A percentile compares a stretch with the other conserved stretches of the same genome.
Conservation (phyloP, 2,797 vertebrate species). For the Cygnus olor region DNA sequence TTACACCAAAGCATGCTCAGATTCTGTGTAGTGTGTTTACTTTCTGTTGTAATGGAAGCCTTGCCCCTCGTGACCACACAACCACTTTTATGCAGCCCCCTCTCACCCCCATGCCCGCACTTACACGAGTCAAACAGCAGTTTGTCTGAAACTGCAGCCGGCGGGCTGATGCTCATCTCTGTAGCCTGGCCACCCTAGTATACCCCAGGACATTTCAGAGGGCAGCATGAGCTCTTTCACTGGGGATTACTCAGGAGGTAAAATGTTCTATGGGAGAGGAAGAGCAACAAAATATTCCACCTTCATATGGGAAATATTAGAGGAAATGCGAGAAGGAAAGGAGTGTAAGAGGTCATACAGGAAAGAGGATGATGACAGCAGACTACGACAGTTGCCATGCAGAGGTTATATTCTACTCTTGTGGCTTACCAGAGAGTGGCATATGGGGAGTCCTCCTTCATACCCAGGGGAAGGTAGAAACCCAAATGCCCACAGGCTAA, state of each 20-base stretch:
- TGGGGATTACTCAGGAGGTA: neutral
- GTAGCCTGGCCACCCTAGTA: neutral
- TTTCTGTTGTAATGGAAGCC: neutral
- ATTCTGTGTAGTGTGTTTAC: neutral
- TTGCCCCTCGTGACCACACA: fast-evolving
- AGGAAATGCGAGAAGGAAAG: neutral
- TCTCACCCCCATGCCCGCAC: fast-evolving
- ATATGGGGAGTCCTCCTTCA: neutral
- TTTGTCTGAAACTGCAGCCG: neutral
- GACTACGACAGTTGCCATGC: neutral
- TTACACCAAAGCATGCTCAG: neutral
- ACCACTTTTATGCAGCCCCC: neutral
- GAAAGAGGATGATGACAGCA: neutral
- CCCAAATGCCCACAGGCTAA: neutral
- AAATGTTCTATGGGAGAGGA: neutral
- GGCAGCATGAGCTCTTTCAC: neutral
- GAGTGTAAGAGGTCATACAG: neutral
- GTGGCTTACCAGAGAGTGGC: neutral
- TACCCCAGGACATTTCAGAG: neutral
- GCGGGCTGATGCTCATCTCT: fast-evolving
- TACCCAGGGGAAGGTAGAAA: neutral
- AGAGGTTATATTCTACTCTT: neutral
- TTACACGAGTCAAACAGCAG: neutral
- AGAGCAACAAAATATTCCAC: neutral
- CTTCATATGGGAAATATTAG: neutral